These are phyloP conservation scores for Eupithecia pulchellata DNA, from an alignment of 2,888 invertebrate species.

Conservation along the genomic window DNA sequence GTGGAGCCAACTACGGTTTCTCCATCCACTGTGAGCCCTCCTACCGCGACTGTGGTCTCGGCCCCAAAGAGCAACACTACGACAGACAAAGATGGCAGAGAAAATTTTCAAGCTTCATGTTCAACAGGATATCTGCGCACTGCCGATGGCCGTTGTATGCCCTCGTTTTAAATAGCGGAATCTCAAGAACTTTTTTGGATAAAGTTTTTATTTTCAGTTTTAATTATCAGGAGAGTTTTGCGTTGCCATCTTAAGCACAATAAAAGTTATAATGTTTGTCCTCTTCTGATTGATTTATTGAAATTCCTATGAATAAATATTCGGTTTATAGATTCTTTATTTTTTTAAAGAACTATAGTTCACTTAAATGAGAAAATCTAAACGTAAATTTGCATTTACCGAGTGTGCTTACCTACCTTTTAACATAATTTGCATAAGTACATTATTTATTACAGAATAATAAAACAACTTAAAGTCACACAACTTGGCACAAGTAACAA, in stretches of 20 bases:
- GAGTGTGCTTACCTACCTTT: too few species aligned
- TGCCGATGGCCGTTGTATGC: constrained; percentile 71
- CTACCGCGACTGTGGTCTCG: constrained; percentile 34
- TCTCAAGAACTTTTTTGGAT: neutral
- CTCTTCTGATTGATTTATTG: neutral
- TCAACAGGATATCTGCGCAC: constrained; percentile 64
- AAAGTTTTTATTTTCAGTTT: neutral
- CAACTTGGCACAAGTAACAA: too few species aligned
- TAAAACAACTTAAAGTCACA: too few species aligned
- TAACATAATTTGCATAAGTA: too few species aligned
- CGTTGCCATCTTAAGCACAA: neutral
- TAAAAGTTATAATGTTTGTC: neutral
- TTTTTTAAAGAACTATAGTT: too few species aligned
- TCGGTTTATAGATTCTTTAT: too few species aligned
- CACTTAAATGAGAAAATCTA: too few species aligned
- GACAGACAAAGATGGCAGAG: constrained; percentile 60
- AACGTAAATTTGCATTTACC: too few species aligned
- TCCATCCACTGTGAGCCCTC: neutral
- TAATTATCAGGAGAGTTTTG: neutral
- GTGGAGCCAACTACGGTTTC: constrained; percentile 22
- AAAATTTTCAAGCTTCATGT: constrained; percentile 67
- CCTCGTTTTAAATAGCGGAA: constrained; percentile 37
- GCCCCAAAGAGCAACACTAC: constrained; percentile 40
- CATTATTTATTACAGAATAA: too few species aligned
- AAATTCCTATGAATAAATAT: neutral